Evolutionary conservation across 2,888 invertebrate genomes (phyloP), one percentile per base, ranked within the genome.

Genomic region (Incurvaria masculella): DNA sequence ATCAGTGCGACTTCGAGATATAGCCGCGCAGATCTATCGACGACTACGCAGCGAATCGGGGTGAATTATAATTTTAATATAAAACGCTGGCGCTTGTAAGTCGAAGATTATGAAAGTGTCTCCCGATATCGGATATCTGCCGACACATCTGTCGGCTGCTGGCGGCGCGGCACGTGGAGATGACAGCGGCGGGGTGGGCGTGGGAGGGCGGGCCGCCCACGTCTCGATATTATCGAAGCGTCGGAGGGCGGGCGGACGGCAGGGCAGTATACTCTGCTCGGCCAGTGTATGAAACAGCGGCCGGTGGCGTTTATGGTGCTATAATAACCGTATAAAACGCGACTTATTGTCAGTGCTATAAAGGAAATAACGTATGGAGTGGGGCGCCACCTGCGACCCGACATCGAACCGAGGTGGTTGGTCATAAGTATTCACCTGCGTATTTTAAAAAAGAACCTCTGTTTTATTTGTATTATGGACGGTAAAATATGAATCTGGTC

Each of bases 261-360:
- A 66, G 66, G 68, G 68, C 70, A 67, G 72, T 70, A 74, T 74
- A 75, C 74, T 72, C 72, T 71, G 74, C 69, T 69, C 66, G 66
- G 67, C 68, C 65, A 74, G 70, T 74, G 72, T 74, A 78, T 76
- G 74, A 74, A 73, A 72, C 73, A 69, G 69, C 74, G 45, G 68
- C 76, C 75, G 73, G 74, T 74, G 75, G 69, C 72, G 68, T 74
- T 78, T 78, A 79, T 75, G 69, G 70, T 65, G 69, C 75, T 74
- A 76, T 78, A 78, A 79, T 79, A 78, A 75, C 74, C 73, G 66
- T 76, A 79, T 79, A 78, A 79, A 79, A 78, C 67, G 70, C 72
- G 73, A 76, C 75, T 76, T 76, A 75, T 78, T 78, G 75, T 74
- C 71, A 69, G 68, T 71, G 69, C 75, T 73, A 78, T 78, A 74